Conservation (phyloP, 2,113 vertebrate genomes). For the Chionodraco myersi region DNA sequence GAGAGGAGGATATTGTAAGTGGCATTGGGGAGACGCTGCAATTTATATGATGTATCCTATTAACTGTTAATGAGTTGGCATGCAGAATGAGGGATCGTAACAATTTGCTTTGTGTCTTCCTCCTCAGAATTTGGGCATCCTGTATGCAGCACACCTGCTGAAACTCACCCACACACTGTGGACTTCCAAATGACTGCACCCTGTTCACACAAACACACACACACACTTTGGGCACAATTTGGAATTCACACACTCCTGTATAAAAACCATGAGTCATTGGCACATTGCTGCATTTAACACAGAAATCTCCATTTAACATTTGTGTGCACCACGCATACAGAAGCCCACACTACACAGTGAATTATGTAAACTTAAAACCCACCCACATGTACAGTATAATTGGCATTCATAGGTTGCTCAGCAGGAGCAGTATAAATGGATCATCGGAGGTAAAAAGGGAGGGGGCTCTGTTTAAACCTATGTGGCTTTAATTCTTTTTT, state of each 20-base stretch:
- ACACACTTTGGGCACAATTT: conserved; percentile 48
- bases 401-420: conserved; percentile 67
- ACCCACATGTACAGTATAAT: conserved; percentile 68
- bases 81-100: neutral
- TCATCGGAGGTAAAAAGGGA: conserved; percentile 28
- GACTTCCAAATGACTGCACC: conserved; percentile 56
- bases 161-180: conserved; percentile 54
- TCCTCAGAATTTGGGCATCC: conserved; percentile 27
- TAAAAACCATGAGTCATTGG: conserved; percentile 79
- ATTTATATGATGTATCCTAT: neutral
- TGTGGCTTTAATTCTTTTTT: conserved; percentile 12
- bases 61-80: neutral
- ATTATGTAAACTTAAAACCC: conserved; percentile 67
- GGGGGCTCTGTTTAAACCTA: conserved; percentile 33
- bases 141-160: conserved; percentile 50
- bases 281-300: conserved; percentile 71
- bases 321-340: conserved; percentile 37
- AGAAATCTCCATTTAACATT: conserved; percentile 32
- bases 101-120: conserved; percentile 4
- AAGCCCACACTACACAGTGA: conserved; percentile 20
- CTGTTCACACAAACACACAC: conserved; percentile 7
- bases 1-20: conserved; percentile 14
- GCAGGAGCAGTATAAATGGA: conserved; percentile 59
- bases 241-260: conserved; percentile 54
- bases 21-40: neutral